Evolutionary conservation across 2,888 invertebrate species (phyloP).

Genomic region (Perithous albicinctus): DNA sequence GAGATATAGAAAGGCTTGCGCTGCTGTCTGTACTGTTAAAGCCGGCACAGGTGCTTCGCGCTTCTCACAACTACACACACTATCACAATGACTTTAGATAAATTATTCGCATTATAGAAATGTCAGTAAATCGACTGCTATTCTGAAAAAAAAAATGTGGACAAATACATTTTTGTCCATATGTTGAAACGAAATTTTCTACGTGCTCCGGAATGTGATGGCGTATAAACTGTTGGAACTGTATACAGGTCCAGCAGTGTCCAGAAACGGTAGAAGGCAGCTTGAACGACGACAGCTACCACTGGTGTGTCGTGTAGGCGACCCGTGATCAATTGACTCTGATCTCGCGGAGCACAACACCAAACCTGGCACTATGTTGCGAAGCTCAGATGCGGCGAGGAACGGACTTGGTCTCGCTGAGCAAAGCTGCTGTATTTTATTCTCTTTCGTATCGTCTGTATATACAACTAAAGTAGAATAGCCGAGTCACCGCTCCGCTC

Average conservation of each 20-base stretch:
- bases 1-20: conserved; percentile 36
- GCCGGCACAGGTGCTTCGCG: conserved; percentile 49
- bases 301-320: conserved; percentile 51
- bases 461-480: conserved; percentile 4
- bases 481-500: conserved; percentile 34
- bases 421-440: conserved; percentile 40
- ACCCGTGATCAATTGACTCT: conserved; percentile 68
- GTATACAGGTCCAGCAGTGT: conserved; percentile 42
- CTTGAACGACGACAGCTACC: conserved; percentile 31
- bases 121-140: background rate
- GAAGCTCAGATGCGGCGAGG: conserved; percentile 40
- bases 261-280: conserved; percentile 61
- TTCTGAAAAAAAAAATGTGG: background rate
- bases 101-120: background rate
- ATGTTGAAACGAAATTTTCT: background rate
- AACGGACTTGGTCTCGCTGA: conserved; percentile 30
- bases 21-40: conserved; percentile 14
- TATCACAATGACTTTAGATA: background rate
- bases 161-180: background rate
- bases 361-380: conserved; percentile 56
- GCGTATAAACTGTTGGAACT: conserved; percentile 15
- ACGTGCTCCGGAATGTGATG: conserved; percentile 15
- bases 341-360: conserved; percentile 59
- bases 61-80: background rate
- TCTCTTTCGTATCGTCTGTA: conserved; percentile 14